Evolutionary conservation across 2,797 vertebrate species (phyloP), one percentile per base, ranked within the genome.

Genomic region (Salarias fasciatus): DNA sequence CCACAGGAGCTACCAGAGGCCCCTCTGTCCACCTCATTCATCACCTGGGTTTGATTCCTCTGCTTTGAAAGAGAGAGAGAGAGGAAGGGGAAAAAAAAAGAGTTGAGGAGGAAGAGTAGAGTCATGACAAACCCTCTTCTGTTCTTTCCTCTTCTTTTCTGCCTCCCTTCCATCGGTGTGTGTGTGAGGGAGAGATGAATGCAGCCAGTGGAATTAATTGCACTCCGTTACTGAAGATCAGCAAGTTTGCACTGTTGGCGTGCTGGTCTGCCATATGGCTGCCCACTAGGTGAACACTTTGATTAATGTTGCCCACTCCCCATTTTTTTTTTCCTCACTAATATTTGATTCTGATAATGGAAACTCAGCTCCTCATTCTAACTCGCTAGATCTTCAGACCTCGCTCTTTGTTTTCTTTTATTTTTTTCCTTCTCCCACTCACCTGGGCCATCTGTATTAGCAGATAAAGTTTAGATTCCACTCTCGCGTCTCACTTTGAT

Each of bases 231-330:
- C 97, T 95, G 95, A 93, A 95, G 95, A 99, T 99, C 97, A 99
- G 97, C 97, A 99, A 97, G 96, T 99, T 97, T 98, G 95, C 94
- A 92, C 94, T 94, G 94, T 96, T 94, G 96, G 95, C 96, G 94
- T 98, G 96, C 97, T 98, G 97, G 95, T 98, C 92, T 93, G 92
- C 97, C 97, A 99, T 98, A 98, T 99, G 97, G 96, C 94, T 96
- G 95, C 97, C 95, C 97, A 99, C 96, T 98, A 97, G 97, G 97
- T 97, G 95, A 98, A 99, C 97, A 96, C 97, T 97, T 97, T 99
- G 97, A 99, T 99, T 99, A 99, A 99, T 99, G 97, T 95, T 96
- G 95, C 95, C 89, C 95, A 94, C 94, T 91, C 91, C 92, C 84
- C 92, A 65, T 85, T 88, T 75, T 82, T 24, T 24, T n/a, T 72